phyloP scores from a whole-genome alignment of 2,888 invertebrate species.

The Nemoura dubitans region DNA sequence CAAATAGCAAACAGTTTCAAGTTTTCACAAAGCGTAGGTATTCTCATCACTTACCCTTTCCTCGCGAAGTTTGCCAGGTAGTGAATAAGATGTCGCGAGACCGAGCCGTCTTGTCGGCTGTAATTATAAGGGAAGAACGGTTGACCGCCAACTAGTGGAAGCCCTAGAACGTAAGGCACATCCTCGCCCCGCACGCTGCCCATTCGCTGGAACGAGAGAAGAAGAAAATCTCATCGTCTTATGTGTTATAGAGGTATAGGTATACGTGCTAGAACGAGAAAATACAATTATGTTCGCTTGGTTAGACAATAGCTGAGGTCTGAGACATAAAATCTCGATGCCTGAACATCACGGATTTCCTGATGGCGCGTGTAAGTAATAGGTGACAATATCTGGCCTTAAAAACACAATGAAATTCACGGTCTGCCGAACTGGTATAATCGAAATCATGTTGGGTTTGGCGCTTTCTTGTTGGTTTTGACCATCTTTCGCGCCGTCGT shows the following conservation, averaged over 20 bases:
- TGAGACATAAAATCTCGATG: not conserved
- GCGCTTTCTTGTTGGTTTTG: not conserved
- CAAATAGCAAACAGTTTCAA: not conserved
- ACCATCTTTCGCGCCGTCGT: not conserved
- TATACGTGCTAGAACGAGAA: not conserved
- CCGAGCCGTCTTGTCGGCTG: constrained; percentile 77
- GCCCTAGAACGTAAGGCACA: constrained; percentile 83
- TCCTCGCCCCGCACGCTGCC: constrained; percentile 90
- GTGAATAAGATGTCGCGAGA: constrained; percentile 81
- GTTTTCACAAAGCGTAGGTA: not conserved
- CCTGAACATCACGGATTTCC: not conserved
- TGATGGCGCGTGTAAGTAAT: not conserved
- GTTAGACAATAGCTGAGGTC: not conserved
- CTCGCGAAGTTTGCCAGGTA: constrained; percentile 89
- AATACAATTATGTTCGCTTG: not conserved
- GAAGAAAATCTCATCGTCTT: constrained; percentile 12
- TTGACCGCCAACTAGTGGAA: constrained; percentile 74
- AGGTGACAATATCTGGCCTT: not conserved
- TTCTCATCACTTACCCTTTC: constrained; percentile 76
- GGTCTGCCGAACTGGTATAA: not conserved
- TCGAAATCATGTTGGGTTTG: not conserved
- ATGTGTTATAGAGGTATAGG: not conserved
- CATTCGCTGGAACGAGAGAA: constrained; percentile 66
- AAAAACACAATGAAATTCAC: not conserved
- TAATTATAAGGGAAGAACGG: constrained; percentile 78